Conservation (phyloP, 1,140 invertebrate genomes). For the Ceratitis capitata region DNA sequence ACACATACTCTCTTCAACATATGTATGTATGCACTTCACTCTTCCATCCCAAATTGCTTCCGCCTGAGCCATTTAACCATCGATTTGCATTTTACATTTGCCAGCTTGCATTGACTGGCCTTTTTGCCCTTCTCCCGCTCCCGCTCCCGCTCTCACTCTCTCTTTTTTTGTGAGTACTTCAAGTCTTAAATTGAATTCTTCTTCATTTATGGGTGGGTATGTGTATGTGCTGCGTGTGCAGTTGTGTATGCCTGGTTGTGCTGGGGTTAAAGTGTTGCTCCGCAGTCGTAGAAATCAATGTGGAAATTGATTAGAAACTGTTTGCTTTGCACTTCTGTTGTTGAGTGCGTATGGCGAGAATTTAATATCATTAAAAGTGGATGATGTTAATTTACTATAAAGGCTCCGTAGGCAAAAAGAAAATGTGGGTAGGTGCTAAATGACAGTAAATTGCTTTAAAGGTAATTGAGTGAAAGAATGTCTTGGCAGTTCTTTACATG, state of each 20-base stretch:
- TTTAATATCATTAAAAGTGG: constrained; percentile 37
- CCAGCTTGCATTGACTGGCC: neutral
- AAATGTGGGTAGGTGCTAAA: neutral
- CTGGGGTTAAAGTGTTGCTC: constrained; percentile 25
- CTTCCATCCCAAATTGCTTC: constrained; percentile 7
- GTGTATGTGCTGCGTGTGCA: neutral
- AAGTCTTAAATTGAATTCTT: constrained; percentile 39
- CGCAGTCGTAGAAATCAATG: constrained; percentile 24
- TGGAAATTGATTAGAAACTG: constrained; percentile 41
- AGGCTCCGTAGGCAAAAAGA: neutral
- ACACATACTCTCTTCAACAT: neutral
- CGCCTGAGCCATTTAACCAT: constrained; percentile 31
- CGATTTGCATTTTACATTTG: constrained; percentile 36
- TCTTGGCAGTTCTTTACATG: neutral
- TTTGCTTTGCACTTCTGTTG: constrained; percentile 36
- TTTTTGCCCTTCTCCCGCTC: neutral
- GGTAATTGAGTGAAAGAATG: neutral
- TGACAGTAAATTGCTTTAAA: neutral
- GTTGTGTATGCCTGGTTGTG: neutral
- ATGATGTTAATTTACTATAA: constrained; percentile 24
- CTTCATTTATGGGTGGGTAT: constrained; percentile 12
- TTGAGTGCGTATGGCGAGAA: constrained; percentile 17
- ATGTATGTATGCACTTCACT: neutral
- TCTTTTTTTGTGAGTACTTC: neutral
- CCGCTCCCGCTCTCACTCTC: neutral